phyloP scores from a whole-genome alignment of 2,797 vertebrate species.

The Coluber constrictor region DNA sequence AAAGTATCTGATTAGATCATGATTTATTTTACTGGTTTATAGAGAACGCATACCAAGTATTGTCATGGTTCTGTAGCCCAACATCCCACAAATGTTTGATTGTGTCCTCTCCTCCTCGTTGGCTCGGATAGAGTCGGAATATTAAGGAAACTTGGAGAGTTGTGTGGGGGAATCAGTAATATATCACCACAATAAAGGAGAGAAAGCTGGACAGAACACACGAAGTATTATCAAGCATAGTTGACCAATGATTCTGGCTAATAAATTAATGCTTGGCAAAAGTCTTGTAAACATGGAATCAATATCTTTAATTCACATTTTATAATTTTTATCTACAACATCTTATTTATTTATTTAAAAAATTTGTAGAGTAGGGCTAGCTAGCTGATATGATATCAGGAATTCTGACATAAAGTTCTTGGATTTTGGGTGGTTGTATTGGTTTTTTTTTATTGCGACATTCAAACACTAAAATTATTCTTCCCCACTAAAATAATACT shows the following conservation, averaged over 20 bases:
- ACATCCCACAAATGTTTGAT: slow-evolving; percentile 47
- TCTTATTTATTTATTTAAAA: slow-evolving; percentile 4
- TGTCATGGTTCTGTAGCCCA: slow-evolving; percentile 43
- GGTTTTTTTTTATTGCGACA: background rate
- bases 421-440: background rate
- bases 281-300: slow-evolving; percentile 38
- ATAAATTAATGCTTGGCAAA: slow-evolving; percentile 50
- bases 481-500: background rate
- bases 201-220: slow-evolving; percentile 44
- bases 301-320: slow-evolving; percentile 18
- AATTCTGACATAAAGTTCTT: background rate
- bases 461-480: background rate
- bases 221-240: slow-evolving; percentile 42
- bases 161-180: slow-evolving; percentile 31
- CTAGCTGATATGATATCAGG: background rate
- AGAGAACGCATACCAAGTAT: slow-evolving; percentile 55
- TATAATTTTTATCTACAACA: slow-evolving; percentile 14
- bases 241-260: slow-evolving; percentile 23
- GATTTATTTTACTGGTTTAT: slow-evolving; percentile 62
- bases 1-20: slow-evolving; percentile 51
- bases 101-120: slow-evolving; percentile 32
- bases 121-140: slow-evolving; percentile 24
- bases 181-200: slow-evolving; percentile 34
- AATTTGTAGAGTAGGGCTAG: background rate
- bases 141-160: background rate